Conservation (phyloP, 2,113 vertebrate species). For the Gobiocypris rarus region DNA sequence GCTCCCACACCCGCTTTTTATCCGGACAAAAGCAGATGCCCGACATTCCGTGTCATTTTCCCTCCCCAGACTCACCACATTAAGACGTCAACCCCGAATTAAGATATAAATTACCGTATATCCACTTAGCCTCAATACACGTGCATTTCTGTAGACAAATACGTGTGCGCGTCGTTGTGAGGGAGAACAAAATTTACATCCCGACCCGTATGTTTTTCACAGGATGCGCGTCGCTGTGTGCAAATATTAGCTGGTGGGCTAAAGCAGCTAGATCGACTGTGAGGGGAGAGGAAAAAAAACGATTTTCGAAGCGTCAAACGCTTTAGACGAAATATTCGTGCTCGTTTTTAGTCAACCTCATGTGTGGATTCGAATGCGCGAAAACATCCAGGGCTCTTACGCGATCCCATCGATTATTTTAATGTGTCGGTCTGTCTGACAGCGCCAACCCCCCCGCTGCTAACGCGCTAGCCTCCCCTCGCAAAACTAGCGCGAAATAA, state of each 20-base stretch:
- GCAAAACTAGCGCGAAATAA: conserved; percentile 45
- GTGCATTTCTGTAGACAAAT: background rate
- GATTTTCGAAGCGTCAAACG: background rate
- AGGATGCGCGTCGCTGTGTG: conserved; percentile 34
- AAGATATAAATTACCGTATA: background rate
- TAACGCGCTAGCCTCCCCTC: conserved; percentile 59
- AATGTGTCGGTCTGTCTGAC: conserved; percentile 49
- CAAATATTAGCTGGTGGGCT: conserved; percentile 47
- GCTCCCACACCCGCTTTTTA: conserved; percentile 30
- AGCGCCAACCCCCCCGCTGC: conserved; percentile 31
- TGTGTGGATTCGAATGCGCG: too few relatives aligned
- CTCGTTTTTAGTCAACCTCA: background rate
- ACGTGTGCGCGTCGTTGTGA: background rate
- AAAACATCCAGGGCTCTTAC: background rate
- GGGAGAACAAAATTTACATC: conserved; percentile 8
- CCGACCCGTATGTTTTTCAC: conserved; percentile 30
- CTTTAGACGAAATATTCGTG: too few relatives aligned
- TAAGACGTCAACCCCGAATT: conserved; percentile 22
- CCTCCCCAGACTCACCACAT: conserved; percentile 45
- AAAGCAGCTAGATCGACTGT: conserved; percentile 5
- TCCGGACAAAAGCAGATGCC: conserved; percentile 66
- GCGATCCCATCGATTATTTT: conserved; percentile 21
- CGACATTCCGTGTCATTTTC: conserved; percentile 61
- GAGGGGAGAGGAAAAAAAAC: background rate
- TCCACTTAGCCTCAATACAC: background rate